phyloP scores from a whole-genome alignment of 2,113 vertebrate genomes.

The Phrynosoma blainvillii region DNA sequence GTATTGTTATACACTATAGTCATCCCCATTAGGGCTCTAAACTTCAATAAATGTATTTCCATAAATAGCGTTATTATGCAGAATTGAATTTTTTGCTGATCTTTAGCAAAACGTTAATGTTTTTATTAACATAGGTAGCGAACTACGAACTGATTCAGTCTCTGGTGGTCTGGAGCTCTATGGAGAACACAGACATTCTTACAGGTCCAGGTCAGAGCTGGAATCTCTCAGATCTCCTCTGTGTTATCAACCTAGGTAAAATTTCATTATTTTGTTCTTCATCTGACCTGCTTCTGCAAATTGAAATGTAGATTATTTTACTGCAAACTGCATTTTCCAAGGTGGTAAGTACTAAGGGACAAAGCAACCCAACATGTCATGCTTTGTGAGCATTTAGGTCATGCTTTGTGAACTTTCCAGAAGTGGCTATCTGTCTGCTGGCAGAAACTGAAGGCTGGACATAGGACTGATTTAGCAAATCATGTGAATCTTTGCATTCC shows the following conservation, averaged over 20 bases:
- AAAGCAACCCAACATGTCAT: no score
- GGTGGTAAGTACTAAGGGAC: no score
- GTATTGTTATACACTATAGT: no score
- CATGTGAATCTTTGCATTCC: background rate
- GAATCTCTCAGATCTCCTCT: conserved; percentile 84
- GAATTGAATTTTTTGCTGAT: conserved; percentile 1
- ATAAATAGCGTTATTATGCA: background rate
- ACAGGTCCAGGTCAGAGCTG: conserved; percentile 85
- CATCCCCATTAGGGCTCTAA: no score
- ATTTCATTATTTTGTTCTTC: conserved; percentile 25
- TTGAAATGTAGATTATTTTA: no score
- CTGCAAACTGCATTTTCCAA: no score
- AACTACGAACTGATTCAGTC: conserved; percentile 83
- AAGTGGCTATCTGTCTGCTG: background rate
- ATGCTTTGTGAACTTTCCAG: background rate
- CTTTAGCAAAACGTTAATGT: background rate
- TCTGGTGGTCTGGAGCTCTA: conserved; percentile 81
- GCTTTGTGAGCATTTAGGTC: no score
- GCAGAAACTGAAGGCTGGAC: background rate
- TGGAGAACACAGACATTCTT: conserved; percentile 82
- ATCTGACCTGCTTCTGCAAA: background rate
- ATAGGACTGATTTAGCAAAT: background rate
- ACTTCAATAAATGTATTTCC: accelerated
- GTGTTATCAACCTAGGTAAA: conserved; percentile 82
- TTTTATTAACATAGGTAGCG: conserved; percentile 74